Conservation (phyloP, 1,140 invertebrate genomes). For the Dreissena rostriformis region DNA sequence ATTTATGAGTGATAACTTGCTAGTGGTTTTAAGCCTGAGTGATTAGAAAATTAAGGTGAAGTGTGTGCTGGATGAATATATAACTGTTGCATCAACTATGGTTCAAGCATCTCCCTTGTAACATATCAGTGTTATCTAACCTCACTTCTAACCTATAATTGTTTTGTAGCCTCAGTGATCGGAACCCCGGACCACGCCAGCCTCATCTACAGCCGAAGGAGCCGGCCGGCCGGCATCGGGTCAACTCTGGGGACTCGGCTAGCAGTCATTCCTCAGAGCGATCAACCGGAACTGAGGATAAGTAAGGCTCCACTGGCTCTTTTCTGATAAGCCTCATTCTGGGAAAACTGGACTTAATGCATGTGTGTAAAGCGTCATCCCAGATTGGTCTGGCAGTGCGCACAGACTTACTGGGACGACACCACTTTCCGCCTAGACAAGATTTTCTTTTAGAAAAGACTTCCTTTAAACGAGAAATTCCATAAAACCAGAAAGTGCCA, state of each 20-base stretch:
- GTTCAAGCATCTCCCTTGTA: background rate
- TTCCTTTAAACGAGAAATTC: too few relatives aligned
- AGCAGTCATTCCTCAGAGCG: conserved; percentile 41
- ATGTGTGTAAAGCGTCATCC: too few relatives aligned
- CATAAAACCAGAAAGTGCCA: too few relatives aligned
- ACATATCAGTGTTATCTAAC: conserved; percentile 9
- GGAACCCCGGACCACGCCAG: background rate
- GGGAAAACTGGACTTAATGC: too few relatives aligned
- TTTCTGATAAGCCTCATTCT: background rate
- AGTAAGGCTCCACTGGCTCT: conserved; percentile 5
- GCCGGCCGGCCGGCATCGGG: conserved; percentile 19
- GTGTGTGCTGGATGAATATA: too few relatives aligned
- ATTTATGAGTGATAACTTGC: too few relatives aligned
- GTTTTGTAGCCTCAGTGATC: conserved; percentile 39
- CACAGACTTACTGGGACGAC: too few relatives aligned
- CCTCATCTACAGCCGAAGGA: background rate
- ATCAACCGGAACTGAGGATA: conserved; percentile 37
- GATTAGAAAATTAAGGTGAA: too few relatives aligned
- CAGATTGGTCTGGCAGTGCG: too few relatives aligned
- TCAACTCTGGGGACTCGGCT: conserved; percentile 37
- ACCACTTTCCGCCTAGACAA: too few relatives aligned
- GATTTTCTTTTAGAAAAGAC: too few relatives aligned
- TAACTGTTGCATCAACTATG: background rate
- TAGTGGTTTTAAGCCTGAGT: too few relatives aligned
- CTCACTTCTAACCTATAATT: conserved; percentile 27